Evolutionary conservation across 2,888 invertebrate species (phyloP), one percentile per base, ranked within the genome.

Genomic region (Galeopsomyia nigrocyanea): DNA sequence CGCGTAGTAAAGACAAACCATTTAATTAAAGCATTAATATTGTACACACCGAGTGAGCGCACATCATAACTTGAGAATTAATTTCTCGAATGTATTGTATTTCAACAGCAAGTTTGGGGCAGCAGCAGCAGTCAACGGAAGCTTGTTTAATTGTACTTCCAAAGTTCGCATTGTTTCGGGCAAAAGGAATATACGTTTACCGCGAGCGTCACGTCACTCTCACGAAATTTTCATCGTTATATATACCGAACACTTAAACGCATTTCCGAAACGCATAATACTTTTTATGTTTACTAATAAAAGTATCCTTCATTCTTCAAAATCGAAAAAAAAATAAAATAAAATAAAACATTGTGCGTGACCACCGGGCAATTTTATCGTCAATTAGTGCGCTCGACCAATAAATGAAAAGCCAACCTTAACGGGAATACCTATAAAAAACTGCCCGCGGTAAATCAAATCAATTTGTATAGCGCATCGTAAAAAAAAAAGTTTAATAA

Each of bases 161-260:
- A 55, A 73, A 73, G 68, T 73, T 73, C 68, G 47, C 64, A 64
- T 64, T 64, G 68, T 53, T 68, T 31, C n/a, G n/a, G n/a, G 22
- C 53, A 49, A 72, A 72, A 73, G 31, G 31, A 68, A n/a, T 26
- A 63, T 21, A 39, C n/a, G 53, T 72, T 64, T n/a, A n/a, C n/a
- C n/a, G 49, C 51, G 67, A 57, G 7, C 19, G 49, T 53, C 58
- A 62, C 62, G 31, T 31, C 31, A 31, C 31, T 31, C n/a, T n/a
- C n/a, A n/a, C n/a, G n/a, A n/a, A n/a, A n/a, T n/a, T n/a, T n/a
- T n/a, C n/a, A n/a, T n/a, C n/a, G n/a, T n/a, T n/a, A n/a, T n/a
- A n/a, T n/a, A n/a, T n/a, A n/a, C n/a, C n/a, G n/a, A n/a, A n/a
- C n/a, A n/a, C n/a, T n/a, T n/a, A n/a, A n/a, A n/a, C n/a, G n/a